phyloP scores from a whole-genome alignment of 2,113 vertebrate species.

The Echinops telfairi region DNA sequence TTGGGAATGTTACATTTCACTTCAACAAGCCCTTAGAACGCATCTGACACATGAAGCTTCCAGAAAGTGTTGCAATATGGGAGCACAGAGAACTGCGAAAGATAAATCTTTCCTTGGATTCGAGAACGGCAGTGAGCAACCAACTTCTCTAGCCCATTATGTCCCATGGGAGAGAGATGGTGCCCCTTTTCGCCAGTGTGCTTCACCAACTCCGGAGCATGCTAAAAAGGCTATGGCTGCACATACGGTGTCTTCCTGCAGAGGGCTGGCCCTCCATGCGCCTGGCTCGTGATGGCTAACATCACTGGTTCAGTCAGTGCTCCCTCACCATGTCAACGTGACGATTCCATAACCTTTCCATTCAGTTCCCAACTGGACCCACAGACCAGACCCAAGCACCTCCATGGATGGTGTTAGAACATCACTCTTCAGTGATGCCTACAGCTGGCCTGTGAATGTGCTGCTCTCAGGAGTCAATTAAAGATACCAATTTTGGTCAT shows the following conservation, averaged over 20 bases:
- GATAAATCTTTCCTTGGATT: background rate
- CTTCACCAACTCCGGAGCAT: background rate
- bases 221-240: background rate
- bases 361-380: background rate
- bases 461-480: background rate
- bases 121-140: background rate
- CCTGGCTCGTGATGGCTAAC: background rate
- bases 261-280: background rate
- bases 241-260: background rate
- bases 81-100: background rate
- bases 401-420: background rate
- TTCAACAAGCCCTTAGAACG: background rate
- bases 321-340: background rate
- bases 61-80: background rate
- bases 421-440: background rate
- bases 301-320: background rate
- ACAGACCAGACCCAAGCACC: background rate
- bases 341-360: background rate
- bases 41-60: background rate
- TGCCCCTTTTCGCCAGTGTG: background rate
- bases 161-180: background rate
- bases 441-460: background rate
- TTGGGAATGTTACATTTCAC: background rate
- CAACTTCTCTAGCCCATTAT: background rate
- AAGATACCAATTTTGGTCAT: background rate